A percentile compares a stretch with the other conserved stretches of the same genome.
These are phyloP conservation scores for Albula goreensis DNA, from an alignment of 2,113 vertebrate species.

Conservation along the genomic window DNA sequence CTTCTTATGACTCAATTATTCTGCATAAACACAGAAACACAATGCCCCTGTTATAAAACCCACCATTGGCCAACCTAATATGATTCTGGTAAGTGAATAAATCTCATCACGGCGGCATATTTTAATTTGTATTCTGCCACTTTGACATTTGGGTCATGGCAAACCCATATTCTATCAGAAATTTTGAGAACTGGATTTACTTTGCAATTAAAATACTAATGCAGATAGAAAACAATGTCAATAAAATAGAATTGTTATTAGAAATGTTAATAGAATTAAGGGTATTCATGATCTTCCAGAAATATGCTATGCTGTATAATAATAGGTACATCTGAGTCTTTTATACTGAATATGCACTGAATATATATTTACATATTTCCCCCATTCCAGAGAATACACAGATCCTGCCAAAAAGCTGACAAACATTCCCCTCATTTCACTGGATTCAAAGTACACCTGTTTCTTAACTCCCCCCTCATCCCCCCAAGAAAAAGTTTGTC, in stretches of 20 bases:
- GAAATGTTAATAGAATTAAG: neutral
- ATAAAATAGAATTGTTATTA: too few species aligned
- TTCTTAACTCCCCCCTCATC: constrained; percentile 17
- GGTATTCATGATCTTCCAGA: neutral
- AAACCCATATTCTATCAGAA: neutral
- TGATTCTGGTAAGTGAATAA: neutral
- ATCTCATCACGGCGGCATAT: neutral
- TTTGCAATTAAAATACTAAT: neutral
- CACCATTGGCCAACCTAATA: neutral
- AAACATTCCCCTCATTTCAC: constrained; percentile 27
- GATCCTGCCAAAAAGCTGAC: constrained; percentile 11
- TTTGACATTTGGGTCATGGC: neutral
- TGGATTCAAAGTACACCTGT: constrained; percentile 44
- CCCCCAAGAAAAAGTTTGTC: neutral
- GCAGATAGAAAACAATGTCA: neutral
- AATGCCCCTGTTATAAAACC: neutral
- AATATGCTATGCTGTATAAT: neutral
- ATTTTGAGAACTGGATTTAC: neutral
- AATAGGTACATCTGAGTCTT: neutral
- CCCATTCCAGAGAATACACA: constrained; percentile 12
- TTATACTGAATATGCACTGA: neutral
- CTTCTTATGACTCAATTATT: neutral
- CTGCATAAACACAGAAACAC: neutral
- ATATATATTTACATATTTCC: neutral
- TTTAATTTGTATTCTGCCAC: neutral